Evolutionary conservation across 35 echinoderm and acorn worm genomes (phyloP).

Genomic region (Heliocidaris erythrogramma): DNA sequence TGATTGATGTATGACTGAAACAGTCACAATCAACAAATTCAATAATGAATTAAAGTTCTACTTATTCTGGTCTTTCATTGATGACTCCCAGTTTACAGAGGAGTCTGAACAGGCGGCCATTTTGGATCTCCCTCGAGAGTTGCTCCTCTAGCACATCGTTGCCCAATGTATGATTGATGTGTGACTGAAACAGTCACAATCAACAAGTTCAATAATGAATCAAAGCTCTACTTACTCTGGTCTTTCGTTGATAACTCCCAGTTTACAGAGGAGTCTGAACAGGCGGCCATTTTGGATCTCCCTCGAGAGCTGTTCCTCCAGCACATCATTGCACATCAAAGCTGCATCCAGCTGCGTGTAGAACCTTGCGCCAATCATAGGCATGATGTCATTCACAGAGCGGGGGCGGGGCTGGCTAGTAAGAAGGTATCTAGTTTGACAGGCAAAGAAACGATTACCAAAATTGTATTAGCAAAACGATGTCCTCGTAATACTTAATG

Average conservation of each 20-base stretch:
- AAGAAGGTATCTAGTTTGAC: conserved; percentile 73
- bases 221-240: conserved; percentile 82
- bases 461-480: neutral
- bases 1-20: too few relatives aligned
- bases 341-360: conserved; percentile 97
- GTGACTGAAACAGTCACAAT: too few relatives aligned
- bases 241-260: conserved; percentile 91
- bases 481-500: too few relatives aligned
- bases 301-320: conserved; percentile 90
- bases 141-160: conserved; percentile 89
- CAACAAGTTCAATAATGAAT: too few relatives aligned
- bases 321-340: conserved; percentile 76
- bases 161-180: conserved; percentile 2
- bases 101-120: conserved; percentile 81
- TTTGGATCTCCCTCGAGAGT: conserved; percentile 88
- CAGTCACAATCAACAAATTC: too few relatives aligned
- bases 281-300: conserved; percentile 89
- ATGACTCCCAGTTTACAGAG: conserved; percentile 86
- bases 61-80: conserved; percentile 98
- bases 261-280: conserved; percentile 81
- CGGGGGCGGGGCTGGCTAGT: conserved; percentile 82
- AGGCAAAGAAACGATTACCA: neutral
- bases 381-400: conserved; percentile 99
- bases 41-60: neutral
- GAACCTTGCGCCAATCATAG: conserved; percentile 95